Evolutionary conservation across 2,888 invertebrate genomes (phyloP), one percentile per base, ranked within the genome.

Genomic region (Drosophila colorata): DNA sequence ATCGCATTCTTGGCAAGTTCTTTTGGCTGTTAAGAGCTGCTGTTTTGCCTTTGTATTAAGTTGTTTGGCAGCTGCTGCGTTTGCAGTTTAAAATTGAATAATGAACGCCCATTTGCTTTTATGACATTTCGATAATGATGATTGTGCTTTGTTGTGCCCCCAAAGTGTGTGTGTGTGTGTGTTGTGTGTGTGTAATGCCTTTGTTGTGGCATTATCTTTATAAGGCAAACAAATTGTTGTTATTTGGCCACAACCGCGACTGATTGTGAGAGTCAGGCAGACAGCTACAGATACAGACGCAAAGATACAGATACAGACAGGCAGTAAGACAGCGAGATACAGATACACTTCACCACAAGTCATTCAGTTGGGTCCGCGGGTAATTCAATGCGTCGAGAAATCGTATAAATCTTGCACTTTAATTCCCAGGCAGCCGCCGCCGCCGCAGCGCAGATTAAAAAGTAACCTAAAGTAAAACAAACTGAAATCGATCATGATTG

Each of bases 41-140:
- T 68, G 61, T 58, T 72, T 52, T 48, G 69, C 60, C 46, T 58
- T 66, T 67, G 86, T 89, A 83, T 83, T 83, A 83, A 83, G 83
- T 89, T 83, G 83, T 83, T 83, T 84, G 89, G 85, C 83, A 83
- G 89, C 83, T 89, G 83, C 78, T 57, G 67, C 49, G 48, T 77
- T 61, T 63, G 77, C 63, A 69, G 82, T 88, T 90, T 83, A 78
- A 89, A 89, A 84, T 89, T 89, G 89, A 88, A 80, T 81, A 80
- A 89, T 90, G 81, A 63, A 73, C 72, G 86, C 69, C 74, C 88
- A 89, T 90, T 90, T 85, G 78, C 64, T 90, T 89, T 90, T 83
- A 90, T 89, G 88, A 83, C 89, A 86, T 83, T 89, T 89, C 86
- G 86, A 83, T 88, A 90, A 87, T 88, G 90, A 87, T 87, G 90